Evolutionary conservation across 2,888 invertebrate species (phyloP).

Genomic region (Ecliptopera silaceata): DNA sequence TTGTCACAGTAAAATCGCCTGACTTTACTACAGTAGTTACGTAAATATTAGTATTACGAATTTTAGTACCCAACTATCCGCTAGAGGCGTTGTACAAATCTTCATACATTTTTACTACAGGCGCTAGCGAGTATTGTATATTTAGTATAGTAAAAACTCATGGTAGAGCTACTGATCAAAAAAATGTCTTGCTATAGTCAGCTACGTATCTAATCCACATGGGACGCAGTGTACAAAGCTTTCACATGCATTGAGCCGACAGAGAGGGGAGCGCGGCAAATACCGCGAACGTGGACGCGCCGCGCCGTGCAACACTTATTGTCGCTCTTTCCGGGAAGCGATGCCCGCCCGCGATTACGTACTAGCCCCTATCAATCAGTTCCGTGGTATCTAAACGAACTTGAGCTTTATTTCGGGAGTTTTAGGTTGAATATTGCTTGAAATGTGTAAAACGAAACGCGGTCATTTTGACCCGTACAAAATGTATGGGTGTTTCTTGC

Average conservation of each 20-base stretch:
- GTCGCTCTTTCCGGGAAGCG: slow-evolving; percentile 73
- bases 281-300: slow-evolving; percentile 48
- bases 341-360: slow-evolving; percentile 57
- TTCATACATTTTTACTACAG: too few species aligned
- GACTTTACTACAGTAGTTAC: too few species aligned
- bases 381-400: neutral
- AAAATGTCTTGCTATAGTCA: neutral
- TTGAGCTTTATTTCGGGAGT: neutral
- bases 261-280: slow-evolving; percentile 35
- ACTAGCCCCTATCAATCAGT: neutral
- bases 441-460: neutral
- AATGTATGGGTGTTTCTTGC: neutral
- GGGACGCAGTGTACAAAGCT: slow-evolving; percentile 22
- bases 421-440: neutral
- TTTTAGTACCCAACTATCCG: too few species aligned
- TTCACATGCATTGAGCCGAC: slow-evolving; percentile 26
- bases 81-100: too few species aligned
- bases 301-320: slow-evolving; percentile 48
- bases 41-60: too few species aligned
- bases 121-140: too few species aligned
- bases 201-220: neutral
- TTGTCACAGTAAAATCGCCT: too few species aligned
- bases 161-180: too few species aligned
- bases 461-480: neutral
- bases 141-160: too few species aligned